phyloP scores from a whole-genome alignment of 2,797 vertebrate species.

The Gastrophryne carolinensis region DNA sequence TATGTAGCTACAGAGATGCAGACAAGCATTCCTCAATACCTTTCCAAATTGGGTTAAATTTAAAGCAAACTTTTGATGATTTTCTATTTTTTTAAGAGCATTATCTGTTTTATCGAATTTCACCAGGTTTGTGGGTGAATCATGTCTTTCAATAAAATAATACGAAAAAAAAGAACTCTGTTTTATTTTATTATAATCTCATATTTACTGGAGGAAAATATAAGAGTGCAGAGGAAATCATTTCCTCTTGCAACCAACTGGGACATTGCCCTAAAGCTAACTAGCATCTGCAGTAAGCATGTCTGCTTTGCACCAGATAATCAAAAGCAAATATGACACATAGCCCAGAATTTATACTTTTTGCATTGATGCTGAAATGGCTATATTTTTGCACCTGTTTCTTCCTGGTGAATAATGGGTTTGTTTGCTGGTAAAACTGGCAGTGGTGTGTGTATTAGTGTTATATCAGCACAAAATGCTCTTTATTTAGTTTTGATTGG shows the following conservation, averaged over 20 bases:
- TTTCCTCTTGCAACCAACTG: constrained; percentile 52
- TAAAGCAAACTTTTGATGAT: constrained; percentile 2
- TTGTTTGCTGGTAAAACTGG: constrained; percentile 25
- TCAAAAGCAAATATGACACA: constrained; percentile 52
- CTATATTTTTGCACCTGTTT: constrained; percentile 42
- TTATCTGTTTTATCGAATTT: constrained; percentile 25
- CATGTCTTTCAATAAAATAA: constrained; percentile 37
- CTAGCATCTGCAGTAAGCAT: constrained; percentile 50
- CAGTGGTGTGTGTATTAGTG: not conserved
- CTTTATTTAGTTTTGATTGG: not conserved
- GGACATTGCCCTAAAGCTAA: constrained; percentile 52
- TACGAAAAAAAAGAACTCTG: constrained; percentile 28
- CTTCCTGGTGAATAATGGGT: constrained; percentile 16
- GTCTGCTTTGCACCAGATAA: constrained; percentile 43
- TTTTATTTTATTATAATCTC: constrained; percentile 51
- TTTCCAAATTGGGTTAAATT: not conserved
- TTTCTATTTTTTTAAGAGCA: constrained; percentile 1
- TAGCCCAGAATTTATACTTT: constrained; percentile 43
- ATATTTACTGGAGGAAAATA: constrained; percentile 51
- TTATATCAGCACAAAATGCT: not conserved
- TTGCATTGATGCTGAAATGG: constrained; percentile 41
- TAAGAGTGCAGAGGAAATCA: constrained; percentile 47
- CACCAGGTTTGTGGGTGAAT: constrained; percentile 22
- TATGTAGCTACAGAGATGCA: no score
- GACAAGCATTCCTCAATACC: no score